Conservation (phyloP, 2,888 invertebrate species). For the Philopedon plagiatum region DNA sequence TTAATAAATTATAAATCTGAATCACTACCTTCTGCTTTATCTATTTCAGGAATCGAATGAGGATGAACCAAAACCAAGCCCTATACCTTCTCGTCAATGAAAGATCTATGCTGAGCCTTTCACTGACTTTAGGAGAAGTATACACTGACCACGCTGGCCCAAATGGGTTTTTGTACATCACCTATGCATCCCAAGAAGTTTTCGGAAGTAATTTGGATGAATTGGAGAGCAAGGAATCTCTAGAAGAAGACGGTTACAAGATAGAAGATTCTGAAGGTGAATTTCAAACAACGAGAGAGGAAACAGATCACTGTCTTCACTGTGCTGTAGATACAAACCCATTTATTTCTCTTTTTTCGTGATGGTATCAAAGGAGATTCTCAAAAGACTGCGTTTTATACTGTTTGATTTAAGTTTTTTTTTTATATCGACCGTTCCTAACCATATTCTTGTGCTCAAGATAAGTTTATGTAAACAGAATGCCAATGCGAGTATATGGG, state of each 20-base stretch:
- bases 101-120: slow-evolving; percentile 85
- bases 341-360: not conserved
- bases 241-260: not conserved
- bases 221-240: not conserved
- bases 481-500: no score
- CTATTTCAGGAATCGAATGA: slow-evolving; percentile 70
- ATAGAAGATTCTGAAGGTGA: not conserved
- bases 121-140: slow-evolving; percentile 85
- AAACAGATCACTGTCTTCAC: not conserved
- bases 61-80: slow-evolving; percentile 77
- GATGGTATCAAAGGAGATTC: not conserved
- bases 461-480: not conserved
- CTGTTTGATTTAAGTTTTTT: not conserved
- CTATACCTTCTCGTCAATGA: slow-evolving; percentile 88
- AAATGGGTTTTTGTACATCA: slow-evolving; percentile 91
- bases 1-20: no score
- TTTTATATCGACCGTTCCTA: not conserved
- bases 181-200: slow-evolving; percentile 92
- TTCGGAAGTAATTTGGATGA: slow-evolving; percentile 73
- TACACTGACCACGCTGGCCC: slow-evolving; percentile 83
- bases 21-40: no score
- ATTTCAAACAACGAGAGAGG: not conserved
- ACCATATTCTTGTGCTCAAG: not conserved
- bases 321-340: not conserved
- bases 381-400: slow-evolving; percentile 31